Evolutionary conservation across 2,797 vertebrate genomes (phyloP), one percentile per base, ranked within the genome.

Genomic region (Sarcophilus harrisii): DNA sequence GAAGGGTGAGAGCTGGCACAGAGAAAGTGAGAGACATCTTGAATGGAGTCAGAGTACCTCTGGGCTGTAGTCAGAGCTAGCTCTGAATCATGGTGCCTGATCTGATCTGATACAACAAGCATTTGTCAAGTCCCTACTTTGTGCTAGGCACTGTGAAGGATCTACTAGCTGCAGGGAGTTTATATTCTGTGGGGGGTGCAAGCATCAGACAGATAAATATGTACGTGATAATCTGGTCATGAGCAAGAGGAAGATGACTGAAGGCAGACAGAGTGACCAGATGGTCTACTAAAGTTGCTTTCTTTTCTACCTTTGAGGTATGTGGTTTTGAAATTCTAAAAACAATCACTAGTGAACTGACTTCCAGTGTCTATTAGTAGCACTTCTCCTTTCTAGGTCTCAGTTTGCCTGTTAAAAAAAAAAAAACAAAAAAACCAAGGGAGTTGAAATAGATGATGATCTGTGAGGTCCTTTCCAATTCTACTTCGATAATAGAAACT

Each of bases 31-130:
- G 5, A 62, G 90, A 93, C 89, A 6, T 58, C 92, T 57, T 62
- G 13, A 52, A 16, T 92, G 52, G 18, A 59, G 45, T 55, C 52
- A 91, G 94, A 94, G 90, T 16, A 94, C 57, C 38, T 94, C 4
- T 62, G 45, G 58, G 93, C 12, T 58, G 89, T 14, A 94, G n/a
- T 95, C 93, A 93, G 90, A 57, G 38, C n/a, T 66, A 91, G 58
- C 93, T 94, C 94, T 58, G n/a, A 21, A 73, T 38, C 1, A 6
- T 45, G 73, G 38, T 24, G 24, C 21, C 66, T 73, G 6, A 73
- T n/a, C n/a, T 73, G 66, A 38, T 38, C n/a, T 38, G n/a, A 73
- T 73, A 73, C 32, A 73, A 29, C 16, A 66, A n/a, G 62, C n/a
- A 45, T 81, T 38, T 81, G 14, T 81, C 0, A 81, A 21, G 14